A percentile compares a stretch with the other conserved stretches of the same genome.
Evolutionary conservation across 2,797 vertebrate genomes (phyloP).

Genomic region (Clangula hyemalis): DNA sequence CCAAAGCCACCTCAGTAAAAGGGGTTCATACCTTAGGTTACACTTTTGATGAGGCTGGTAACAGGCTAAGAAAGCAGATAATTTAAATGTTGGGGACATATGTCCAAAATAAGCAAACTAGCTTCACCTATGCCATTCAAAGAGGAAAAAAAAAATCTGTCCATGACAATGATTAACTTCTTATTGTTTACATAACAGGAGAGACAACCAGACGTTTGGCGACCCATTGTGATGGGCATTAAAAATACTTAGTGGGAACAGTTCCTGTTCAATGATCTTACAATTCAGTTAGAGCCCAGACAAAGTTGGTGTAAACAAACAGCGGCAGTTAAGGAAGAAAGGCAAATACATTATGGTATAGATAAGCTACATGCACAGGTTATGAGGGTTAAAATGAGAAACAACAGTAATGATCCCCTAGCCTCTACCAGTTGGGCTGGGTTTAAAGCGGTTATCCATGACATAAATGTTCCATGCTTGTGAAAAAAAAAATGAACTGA

Average conservation of each 20-base stretch:
- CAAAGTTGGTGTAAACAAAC: slow-evolving; percentile 52
- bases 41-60: not conserved
- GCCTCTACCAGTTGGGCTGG: not conserved
- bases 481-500: not conserved
- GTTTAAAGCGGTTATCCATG: slow-evolving; percentile 17
- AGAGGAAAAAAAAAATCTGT: not conserved
- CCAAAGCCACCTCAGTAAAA: not conserved
- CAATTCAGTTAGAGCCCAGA: slow-evolving; percentile 38
- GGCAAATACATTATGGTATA: slow-evolving; percentile 21
- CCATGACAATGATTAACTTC: slow-evolving; percentile 60
- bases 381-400: slow-evolving; percentile 9
- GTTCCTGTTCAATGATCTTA: slow-evolving; percentile 61
- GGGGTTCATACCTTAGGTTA: not conserved
- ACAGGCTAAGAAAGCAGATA: not conserved
- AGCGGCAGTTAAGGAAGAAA: slow-evolving; percentile 30
- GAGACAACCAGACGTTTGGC: slow-evolving; percentile 22
- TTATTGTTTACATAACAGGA: slow-evolving; percentile 61
- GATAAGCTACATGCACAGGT: not conserved
- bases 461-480: not conserved
- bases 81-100: not conserved
- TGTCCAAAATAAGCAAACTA: slow-evolving; percentile 15
- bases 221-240: slow-evolving; percentile 52
- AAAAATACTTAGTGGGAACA: slow-evolving; percentile 46
- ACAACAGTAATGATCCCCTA: not conserved
- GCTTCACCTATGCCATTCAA: not conserved